Evolutionary conservation across 2,113 vertebrate species (phyloP).

Genomic region (Aegithalos caudatus): DNA sequence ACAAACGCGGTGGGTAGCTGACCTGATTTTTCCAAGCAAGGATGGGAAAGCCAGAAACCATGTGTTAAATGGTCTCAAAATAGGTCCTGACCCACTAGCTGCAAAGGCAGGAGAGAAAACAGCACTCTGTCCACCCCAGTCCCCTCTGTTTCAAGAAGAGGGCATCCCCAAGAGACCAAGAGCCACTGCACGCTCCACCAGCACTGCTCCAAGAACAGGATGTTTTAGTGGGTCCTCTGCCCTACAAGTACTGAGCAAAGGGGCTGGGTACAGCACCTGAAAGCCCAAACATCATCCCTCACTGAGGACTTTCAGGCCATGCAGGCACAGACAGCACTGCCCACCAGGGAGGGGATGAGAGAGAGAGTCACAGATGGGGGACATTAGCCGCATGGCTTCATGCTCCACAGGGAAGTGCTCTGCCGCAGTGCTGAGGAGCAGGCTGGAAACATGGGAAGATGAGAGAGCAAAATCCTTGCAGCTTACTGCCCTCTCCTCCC

Average conservation of each 20-base stretch:
- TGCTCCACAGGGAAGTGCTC: neutral
- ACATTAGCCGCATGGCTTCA: slow-evolving; percentile 9
- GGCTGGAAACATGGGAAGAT: neutral
- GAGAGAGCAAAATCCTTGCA: neutral
- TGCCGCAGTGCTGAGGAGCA: neutral
- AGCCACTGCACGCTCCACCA: neutral
- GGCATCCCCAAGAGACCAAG: neutral
- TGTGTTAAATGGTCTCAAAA: neutral
- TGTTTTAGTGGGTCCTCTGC: neutral
- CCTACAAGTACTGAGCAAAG: neutral
- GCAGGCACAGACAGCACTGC: neutral
- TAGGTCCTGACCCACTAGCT: neutral
- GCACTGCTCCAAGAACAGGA: neutral
- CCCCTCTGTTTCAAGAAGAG: neutral
- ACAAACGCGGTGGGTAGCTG: neutral
- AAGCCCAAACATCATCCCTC: accelerated
- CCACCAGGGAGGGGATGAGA: neutral
- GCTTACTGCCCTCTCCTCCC: neutral
- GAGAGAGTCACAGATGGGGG: slow-evolving; percentile 37
- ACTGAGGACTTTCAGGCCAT: accelerated
- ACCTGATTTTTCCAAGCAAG: neutral
- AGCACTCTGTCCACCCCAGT: neutral
- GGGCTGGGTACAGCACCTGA: neutral
- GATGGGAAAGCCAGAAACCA: neutral
- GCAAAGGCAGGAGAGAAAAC: neutral